These are phyloP conservation scores for Lampris megalopsis DNA, from an alignment of 2,113 vertebrate species.

Conservation along the genomic window DNA sequence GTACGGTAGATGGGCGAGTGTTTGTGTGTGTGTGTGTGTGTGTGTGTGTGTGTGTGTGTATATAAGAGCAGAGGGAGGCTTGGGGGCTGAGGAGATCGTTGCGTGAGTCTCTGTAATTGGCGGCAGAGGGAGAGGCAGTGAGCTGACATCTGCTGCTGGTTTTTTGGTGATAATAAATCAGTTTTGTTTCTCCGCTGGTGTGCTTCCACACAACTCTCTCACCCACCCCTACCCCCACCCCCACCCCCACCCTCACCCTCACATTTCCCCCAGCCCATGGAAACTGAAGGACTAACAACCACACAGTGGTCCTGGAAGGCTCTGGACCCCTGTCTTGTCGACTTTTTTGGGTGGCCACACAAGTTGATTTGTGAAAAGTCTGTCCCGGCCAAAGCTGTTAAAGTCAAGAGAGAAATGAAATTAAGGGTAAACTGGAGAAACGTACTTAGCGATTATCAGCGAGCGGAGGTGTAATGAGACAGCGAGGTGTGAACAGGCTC, in stretches of 20 bases:
- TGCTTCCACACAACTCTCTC: constrained; percentile 75
- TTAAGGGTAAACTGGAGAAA: constrained; percentile 49
- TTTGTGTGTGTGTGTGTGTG: constrained; percentile 17
- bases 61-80: constrained; percentile 35
- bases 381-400: constrained; percentile 63
- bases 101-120: constrained; percentile 90
- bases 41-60: neutral
- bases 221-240: constrained; percentile 49
- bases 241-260: constrained; percentile 41
- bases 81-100: constrained; percentile 71
- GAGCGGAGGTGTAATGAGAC: constrained; percentile 68
- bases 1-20: neutral
- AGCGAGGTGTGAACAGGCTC: constrained; percentile 72
- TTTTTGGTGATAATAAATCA: constrained; percentile 91
- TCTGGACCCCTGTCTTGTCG: constrained; percentile 54
- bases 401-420: constrained; percentile 39
- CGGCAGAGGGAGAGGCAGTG: constrained; percentile 82
- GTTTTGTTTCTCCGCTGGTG: constrained; percentile 82
- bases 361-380: constrained; percentile 77
- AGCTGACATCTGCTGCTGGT: constrained; percentile 90
- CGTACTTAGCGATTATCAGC: constrained; percentile 68
- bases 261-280: constrained; percentile 67
- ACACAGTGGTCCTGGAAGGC: constrained; percentile 63
- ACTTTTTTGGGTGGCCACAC: constrained; percentile 76
- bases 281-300: constrained; percentile 67